phyloP scores from a whole-genome alignment of 2,113 vertebrate species.

The Cyanoramphus novaezelandiae region DNA sequence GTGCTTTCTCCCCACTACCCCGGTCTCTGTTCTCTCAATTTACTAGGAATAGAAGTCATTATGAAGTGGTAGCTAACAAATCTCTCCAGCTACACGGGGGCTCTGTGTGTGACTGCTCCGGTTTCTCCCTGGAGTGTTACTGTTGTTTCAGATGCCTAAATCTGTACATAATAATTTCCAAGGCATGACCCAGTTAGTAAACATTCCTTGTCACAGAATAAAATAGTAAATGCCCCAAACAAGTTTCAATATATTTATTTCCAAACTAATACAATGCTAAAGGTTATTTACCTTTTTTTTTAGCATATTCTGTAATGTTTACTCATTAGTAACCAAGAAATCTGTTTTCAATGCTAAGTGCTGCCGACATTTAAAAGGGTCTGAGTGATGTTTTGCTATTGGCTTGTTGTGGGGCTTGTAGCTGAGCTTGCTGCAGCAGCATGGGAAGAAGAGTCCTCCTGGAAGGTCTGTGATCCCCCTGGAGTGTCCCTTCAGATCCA shows the following conservation, averaged over 20 bases:
- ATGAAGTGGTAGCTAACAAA: neutral
- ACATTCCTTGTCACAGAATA: neutral
- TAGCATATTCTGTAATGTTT: neutral
- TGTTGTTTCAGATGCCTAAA: neutral
- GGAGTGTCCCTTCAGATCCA: neutral
- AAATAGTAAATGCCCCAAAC: neutral
- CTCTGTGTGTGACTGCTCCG: neutral
- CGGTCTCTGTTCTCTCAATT: neutral
- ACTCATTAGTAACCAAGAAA: neutral
- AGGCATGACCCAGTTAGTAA: neutral
- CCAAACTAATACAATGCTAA: neutral
- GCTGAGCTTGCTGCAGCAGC: neutral
- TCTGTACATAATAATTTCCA: neutral
- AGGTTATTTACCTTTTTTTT: neutral
- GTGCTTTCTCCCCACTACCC: neutral
- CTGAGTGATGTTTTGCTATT: neutral
- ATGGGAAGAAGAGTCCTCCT: neutral
- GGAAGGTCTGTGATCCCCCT: neutral
- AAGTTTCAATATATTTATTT: neutral
- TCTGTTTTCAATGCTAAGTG: neutral
- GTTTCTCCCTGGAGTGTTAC: neutral
- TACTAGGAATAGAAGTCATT: neutral
- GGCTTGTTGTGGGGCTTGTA: neutral
- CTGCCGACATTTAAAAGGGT: neutral
- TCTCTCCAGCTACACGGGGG: neutral